phyloP scores from a whole-genome alignment of 2,113 vertebrate species.

The Embiotoca jacksoni region DNA sequence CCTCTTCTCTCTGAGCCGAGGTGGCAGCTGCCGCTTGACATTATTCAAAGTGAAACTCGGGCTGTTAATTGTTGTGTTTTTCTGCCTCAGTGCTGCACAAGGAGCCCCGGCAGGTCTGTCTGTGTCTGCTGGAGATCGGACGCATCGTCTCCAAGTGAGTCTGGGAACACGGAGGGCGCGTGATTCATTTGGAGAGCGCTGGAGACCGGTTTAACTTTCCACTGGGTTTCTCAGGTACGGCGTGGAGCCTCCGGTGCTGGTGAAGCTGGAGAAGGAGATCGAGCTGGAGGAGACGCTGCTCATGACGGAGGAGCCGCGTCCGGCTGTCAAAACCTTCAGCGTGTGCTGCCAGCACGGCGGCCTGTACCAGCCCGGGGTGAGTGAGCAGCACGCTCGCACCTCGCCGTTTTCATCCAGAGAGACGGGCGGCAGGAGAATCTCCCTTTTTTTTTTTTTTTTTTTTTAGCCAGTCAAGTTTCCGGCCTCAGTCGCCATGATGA shows the following conservation, averaged over 20 bases:
- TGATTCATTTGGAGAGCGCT: background rate
- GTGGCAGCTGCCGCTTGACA: slow-evolving; percentile 10
- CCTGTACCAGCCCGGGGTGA: slow-evolving; percentile 90
- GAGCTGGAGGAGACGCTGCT: slow-evolving; percentile 95
- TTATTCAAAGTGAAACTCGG: background rate
- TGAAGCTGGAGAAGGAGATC: slow-evolving; percentile 98
- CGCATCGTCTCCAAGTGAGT: slow-evolving; percentile 93
- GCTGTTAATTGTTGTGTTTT: slow-evolving; percentile 6
- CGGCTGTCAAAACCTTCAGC: slow-evolving; percentile 88
- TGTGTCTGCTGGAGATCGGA: slow-evolving; percentile 95
- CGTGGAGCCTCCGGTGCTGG: slow-evolving; percentile 94
- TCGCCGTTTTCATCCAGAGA: too few species aligned
- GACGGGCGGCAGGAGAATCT: too few species aligned
- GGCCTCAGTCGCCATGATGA: too few species aligned
- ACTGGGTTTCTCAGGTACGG: slow-evolving; percentile 85
- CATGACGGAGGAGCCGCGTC: slow-evolving; percentile 85
- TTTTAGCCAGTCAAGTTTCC: too few species aligned
- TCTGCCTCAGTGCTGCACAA: slow-evolving; percentile 91
- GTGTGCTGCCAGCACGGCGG: slow-evolving; percentile 93
- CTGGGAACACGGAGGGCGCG: background rate
- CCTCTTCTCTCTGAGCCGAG: background rate
- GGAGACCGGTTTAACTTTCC: too few species aligned
- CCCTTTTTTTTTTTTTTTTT: too few species aligned
- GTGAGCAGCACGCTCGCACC: slow-evolving; percentile 46
- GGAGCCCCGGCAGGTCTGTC: slow-evolving; percentile 96